Conservation (phyloP, 2,113 vertebrate genomes). For the Poecile atricapillus region DNA sequence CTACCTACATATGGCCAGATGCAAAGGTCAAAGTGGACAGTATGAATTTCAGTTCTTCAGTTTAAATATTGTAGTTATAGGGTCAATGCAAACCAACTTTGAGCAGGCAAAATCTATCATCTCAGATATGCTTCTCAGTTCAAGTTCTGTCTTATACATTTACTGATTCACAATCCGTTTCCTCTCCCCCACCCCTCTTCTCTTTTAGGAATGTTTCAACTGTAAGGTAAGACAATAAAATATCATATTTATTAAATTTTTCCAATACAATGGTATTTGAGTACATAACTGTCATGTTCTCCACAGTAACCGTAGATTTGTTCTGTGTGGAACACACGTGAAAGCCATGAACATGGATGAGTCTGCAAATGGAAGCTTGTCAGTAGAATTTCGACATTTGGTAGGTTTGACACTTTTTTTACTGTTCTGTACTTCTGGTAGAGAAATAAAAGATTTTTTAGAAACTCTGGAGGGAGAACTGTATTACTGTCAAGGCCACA, state of each 20-base stretch:
- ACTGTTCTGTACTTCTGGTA: not conserved
- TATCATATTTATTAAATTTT: not conserved
- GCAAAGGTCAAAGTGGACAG: not conserved
- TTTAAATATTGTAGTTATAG: not conserved
- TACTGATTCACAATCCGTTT: not conserved
- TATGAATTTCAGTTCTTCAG: not conserved
- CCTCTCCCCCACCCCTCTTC: constrained; percentile 23
- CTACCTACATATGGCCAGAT: not conserved
- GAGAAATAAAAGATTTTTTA: not conserved
- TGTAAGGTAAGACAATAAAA: constrained; percentile 82
- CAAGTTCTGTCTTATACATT: not conserved
- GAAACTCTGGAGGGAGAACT: not conserved
- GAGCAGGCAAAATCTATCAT: not conserved
- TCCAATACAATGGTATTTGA: not conserved
- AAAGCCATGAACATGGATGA: constrained; percentile 98
- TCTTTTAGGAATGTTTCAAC: constrained; percentile 88
- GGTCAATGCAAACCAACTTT: not conserved
- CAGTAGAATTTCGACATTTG: constrained; percentile 94
- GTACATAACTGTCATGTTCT: constrained; percentile 12
- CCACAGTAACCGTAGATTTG: constrained; percentile 88
- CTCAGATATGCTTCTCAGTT: not conserved
- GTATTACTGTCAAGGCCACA: not conserved
- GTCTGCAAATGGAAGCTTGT: constrained; percentile 89
- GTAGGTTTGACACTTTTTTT: constrained; percentile 65
- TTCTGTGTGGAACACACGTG: constrained; percentile 90